phyloP scores from a whole-genome alignment of 2,888 invertebrate genomes.

The Tortrix viridana region DNA sequence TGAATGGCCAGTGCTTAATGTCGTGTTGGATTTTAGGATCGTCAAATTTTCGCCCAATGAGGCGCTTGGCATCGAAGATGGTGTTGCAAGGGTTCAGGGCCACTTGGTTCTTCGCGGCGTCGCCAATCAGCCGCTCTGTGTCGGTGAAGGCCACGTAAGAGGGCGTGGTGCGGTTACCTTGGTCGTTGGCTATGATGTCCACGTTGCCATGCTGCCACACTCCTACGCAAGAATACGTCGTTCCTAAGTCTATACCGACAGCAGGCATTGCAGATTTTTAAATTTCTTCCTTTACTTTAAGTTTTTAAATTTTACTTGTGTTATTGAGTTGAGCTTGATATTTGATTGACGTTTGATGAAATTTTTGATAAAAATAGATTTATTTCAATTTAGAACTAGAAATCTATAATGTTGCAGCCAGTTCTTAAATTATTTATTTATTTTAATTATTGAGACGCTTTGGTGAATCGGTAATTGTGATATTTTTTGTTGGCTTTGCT shows the following conservation, averaged over 20 bases:
- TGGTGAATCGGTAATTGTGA: too few species aligned
- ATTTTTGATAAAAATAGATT: background rate
- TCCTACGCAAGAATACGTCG: slow-evolving; percentile 82
- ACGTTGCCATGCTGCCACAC: slow-evolving; percentile 87
- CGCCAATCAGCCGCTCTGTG: slow-evolving; percentile 85
- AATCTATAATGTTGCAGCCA: background rate
- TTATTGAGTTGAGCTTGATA: slow-evolving; percentile 6
- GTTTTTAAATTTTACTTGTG: slow-evolving; percentile 29
- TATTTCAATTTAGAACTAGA: slow-evolving; percentile 2
- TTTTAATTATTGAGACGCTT: too few species aligned
- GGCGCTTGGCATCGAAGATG: slow-evolving; percentile 91
- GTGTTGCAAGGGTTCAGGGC: slow-evolving; percentile 90
- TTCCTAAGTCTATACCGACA: slow-evolving; percentile 82
- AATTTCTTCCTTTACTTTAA: slow-evolving; percentile 8
- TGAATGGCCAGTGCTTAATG: slow-evolving; percentile 93
- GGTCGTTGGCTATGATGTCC: slow-evolving; percentile 87
- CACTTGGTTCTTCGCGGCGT: slow-evolving; percentile 88
- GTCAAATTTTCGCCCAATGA: slow-evolving; percentile 91
- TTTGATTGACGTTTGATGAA: slow-evolving; percentile 17
- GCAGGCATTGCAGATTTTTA: slow-evolving; percentile 63
- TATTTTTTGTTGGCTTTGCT: too few species aligned
- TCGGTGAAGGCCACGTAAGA: slow-evolving; percentile 90
- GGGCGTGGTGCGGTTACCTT: slow-evolving; percentile 89
- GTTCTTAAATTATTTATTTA: background rate
- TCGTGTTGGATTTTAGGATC: slow-evolving; percentile 90